Evolutionary conservation across 2,888 invertebrate species (phyloP).

Genomic region (Willowsia nigromaculata): DNA sequence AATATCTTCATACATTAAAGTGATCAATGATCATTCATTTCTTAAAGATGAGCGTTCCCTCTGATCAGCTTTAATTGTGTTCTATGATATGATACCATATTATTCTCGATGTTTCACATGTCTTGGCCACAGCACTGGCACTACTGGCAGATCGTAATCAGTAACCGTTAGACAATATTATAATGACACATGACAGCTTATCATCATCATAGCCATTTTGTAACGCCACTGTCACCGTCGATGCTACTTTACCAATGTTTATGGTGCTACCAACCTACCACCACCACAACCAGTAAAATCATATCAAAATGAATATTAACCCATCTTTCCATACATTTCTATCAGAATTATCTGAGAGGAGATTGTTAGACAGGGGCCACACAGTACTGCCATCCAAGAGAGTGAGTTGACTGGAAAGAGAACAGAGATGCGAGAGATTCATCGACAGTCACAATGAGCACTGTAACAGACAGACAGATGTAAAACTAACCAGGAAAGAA

Average conservation of each 20-base stretch:
- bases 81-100: background rate
- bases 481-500: slow-evolving; percentile 45
- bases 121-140: slow-evolving; percentile 59
- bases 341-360: background rate
- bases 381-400: background rate
- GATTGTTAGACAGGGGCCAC: background rate
- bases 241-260: background rate
- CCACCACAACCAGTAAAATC: slow-evolving; percentile 3
- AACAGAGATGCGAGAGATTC: slow-evolving; percentile 1
- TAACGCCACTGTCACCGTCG: slow-evolving; percentile 32
- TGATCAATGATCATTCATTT: slow-evolving; percentile 29
- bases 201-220: slow-evolving; percentile 55
- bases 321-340: background rate
- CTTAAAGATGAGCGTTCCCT: background rate
- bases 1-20: slow-evolving; percentile 2
- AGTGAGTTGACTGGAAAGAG: background rate
- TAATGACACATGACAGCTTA: slow-evolving; percentile 69
- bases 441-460: background rate
- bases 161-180: slow-evolving; percentile 64
- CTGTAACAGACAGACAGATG: slow-evolving; percentile 62
- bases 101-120: background rate
- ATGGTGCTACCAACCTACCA: background rate
- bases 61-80: slow-evolving; percentile 21
- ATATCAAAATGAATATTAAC: background rate
- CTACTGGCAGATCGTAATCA: slow-evolving; percentile 63